Evolutionary conservation across 37 sponge, comb jelly and placozoan genomes (phyloP).

Genomic region (Axinella damicornis): DNA sequence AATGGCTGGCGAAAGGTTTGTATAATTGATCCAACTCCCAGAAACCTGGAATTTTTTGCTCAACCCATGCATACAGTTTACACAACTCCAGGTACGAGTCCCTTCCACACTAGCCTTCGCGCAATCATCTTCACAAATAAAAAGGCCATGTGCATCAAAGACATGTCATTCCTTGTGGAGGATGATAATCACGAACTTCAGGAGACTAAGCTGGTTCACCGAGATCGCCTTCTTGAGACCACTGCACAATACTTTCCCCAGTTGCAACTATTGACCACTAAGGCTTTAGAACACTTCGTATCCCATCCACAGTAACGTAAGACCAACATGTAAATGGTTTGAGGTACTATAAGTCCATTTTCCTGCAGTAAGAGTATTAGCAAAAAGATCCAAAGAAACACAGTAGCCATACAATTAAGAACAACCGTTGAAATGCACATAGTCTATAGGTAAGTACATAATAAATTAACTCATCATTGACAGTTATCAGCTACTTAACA

Average conservation of each 20-base stretch:
- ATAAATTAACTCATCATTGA: too few relatives aligned
- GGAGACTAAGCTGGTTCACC: not conserved
- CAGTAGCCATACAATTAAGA: too few relatives aligned
- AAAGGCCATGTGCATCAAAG: not conserved
- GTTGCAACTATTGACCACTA: too few relatives aligned
- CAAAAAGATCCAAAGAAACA: too few relatives aligned
- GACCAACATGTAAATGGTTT: too few relatives aligned
- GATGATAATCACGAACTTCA: not conserved
- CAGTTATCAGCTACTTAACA: too few relatives aligned
- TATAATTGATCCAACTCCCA: not conserved
- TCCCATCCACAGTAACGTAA: too few relatives aligned
- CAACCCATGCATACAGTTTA: not conserved
- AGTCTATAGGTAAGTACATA: too few relatives aligned
- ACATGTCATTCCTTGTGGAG: conserved; percentile 5
- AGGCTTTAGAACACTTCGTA: too few relatives aligned
- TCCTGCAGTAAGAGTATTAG: too few relatives aligned
- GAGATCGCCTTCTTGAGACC: not conserved
- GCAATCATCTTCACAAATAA: not conserved
- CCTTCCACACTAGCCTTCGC: not conserved
- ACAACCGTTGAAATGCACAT: too few relatives aligned
- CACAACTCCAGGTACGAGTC: not conserved
- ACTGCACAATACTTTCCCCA: conserved; percentile 7
- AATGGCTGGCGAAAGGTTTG: not conserved
- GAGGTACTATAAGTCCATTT: too few relatives aligned
- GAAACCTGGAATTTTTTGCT: conserved; percentile 5